Evolutionary conservation across 2,113 vertebrate genomes (phyloP), one percentile per base, ranked within the genome.

Genomic region (Struthio camelus): DNA sequence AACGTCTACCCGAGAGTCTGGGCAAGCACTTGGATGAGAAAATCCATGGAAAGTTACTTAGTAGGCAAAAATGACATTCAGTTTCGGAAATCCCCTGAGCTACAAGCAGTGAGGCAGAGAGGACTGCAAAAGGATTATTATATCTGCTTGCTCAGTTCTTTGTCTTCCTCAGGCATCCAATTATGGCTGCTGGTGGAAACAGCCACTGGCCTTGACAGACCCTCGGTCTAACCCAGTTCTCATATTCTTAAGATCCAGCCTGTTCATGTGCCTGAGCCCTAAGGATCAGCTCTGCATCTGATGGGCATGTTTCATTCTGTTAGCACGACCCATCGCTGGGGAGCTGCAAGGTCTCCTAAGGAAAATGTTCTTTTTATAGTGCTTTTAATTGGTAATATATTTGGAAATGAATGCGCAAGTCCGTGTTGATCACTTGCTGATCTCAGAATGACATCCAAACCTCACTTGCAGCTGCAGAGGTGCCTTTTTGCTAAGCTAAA

Each of bases 61-160:
- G 53, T 1, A 6, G 62, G 16, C 23, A 70, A 30, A 73, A 95
- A n/a, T 14, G 0, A n/a, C 28, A 30, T 3, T 56, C 22, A 54
- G 18, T 11, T 67, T 17, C 32, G 51, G 56, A 85, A 23, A 8
- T 14, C 28, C 20, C 24, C n/a, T 25, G 42, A 89, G 59, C 51
- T 71, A 22, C 1, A 2, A 6, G 2, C 3, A 38, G 28, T 17
- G 50, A 71, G 38, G 32, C 18, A 19, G 28, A n/a, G 73, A 79
- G 46, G 16, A 10, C 0, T 61, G 24, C 14, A 48, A 46, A 67
- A 72, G 73, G 46, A 89, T 84, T 84, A 80, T 42, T 84, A 80
- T 42, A 59, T 3, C 4, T 0, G 2, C 32, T 80, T 0, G 0
- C 27, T 67, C 20, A 32, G 20, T 25, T 85, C 11, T 40, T 56